A percentile compares a stretch with the other conserved stretches of the same genome.
Conservation (phyloP, 2,797 vertebrate genomes). For the Cichlasoma orientale region DNA sequence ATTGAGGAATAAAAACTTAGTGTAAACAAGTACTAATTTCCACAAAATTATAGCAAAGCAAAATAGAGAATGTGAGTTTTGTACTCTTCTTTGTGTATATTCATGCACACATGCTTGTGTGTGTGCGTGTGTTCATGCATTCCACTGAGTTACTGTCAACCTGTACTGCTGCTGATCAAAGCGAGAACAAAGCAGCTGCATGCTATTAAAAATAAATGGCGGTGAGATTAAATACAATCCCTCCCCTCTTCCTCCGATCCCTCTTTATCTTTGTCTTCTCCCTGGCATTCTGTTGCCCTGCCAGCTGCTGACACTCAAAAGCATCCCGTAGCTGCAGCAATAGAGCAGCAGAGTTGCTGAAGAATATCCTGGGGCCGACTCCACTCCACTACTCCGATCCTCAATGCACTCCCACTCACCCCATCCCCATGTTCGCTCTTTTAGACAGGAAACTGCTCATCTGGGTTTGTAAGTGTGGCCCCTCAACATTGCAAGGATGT, state of each 20-base stretch:
- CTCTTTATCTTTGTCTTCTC: slow-evolving; percentile 70
- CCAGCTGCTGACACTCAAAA: slow-evolving; percentile 75
- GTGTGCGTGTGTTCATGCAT: slow-evolving; percentile 19
- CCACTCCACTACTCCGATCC: slow-evolving; percentile 31
- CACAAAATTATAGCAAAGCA: not conserved
- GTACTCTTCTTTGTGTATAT: slow-evolving; percentile 1
- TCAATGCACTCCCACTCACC: slow-evolving; percentile 37
- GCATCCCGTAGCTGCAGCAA: slow-evolving; percentile 59
- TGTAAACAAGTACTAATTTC: not conserved
- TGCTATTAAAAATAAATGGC: slow-evolving; percentile 83
- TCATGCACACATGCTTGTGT: slow-evolving; percentile 13
- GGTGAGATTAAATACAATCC: slow-evolving; percentile 69
- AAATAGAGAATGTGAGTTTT: slow-evolving; percentile 11
- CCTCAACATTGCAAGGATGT: slow-evolving; percentile 14
- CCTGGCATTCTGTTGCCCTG: slow-evolving; percentile 56
- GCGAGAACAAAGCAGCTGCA: slow-evolving; percentile 76
- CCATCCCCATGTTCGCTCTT: slow-evolving; percentile 22
- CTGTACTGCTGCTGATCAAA: slow-evolving; percentile 79
- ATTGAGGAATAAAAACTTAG: not conserved
- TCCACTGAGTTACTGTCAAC: slow-evolving; percentile 69
- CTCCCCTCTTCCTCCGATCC: slow-evolving; percentile 54
- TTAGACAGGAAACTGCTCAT: slow-evolving; percentile 39
- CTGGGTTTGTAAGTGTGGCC: slow-evolving; percentile 34
- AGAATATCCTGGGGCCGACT: slow-evolving; percentile 59
- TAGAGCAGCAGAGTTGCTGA: slow-evolving; percentile 53